Conservation (phyloP, 64 coral and sea anemone species). For the Platygyra sinensis region DNA sequence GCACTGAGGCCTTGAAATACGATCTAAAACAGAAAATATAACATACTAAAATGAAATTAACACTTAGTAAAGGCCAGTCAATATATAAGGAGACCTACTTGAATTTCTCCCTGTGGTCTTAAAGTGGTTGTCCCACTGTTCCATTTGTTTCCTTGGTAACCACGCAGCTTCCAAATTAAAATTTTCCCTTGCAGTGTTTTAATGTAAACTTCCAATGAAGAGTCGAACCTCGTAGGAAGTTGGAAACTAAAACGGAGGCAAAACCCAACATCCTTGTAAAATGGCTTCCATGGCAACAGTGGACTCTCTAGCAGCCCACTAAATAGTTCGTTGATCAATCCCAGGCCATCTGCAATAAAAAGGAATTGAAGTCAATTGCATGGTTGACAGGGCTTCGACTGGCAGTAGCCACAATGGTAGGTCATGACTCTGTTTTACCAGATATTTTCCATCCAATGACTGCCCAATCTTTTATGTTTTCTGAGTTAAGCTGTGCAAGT, state of each 20-base stretch:
- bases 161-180: slow-evolving; percentile 54
- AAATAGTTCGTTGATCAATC: neutral
- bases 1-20: slow-evolving; percentile 8
- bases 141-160: slow-evolving; percentile 57
- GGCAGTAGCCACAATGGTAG: neutral
- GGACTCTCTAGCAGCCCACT: slow-evolving; percentile 23
- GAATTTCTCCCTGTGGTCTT: neutral
- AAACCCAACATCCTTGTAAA: slow-evolving; percentile 48
- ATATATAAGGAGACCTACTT: neutral
- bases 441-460: neutral
- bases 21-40: slow-evolving; percentile 7
- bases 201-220: slow-evolving; percentile 29
- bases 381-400: too few species aligned
- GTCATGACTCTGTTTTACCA: neutral
- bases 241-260: slow-evolving; percentile 53
- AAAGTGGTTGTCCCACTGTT: slow-evolving; percentile 1
- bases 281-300: slow-evolving; percentile 49
- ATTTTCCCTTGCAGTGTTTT: neutral
- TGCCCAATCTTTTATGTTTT: slow-evolving; percentile 5
- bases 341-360: neutral
- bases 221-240: slow-evolving; percentile 14
- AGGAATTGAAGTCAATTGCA: neutral
- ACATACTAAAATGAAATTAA: too few species aligned
- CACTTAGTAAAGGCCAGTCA: neutral
- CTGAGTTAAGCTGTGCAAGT: neutral